A percentile compares a stretch with the other conserved stretches of the same genome.
Conservation (phyloP, 2,113 vertebrate species). For the Motacilla tschutschensis region DNA sequence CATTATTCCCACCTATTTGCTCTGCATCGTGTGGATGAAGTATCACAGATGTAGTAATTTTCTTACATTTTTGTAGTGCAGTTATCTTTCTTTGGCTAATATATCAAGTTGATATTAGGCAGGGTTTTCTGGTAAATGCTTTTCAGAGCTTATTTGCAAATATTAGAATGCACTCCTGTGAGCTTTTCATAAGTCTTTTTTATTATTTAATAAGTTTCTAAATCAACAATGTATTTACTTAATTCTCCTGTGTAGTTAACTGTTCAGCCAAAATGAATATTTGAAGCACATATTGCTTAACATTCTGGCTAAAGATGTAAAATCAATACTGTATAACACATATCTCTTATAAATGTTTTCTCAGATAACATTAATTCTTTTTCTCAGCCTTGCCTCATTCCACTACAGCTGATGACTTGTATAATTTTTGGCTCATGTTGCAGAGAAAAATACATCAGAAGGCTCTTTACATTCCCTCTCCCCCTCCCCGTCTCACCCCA, state of each 20-base stretch:
- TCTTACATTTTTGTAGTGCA: neutral
- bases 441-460: neutral
- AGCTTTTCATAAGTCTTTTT: neutral
- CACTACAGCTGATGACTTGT: constrained; percentile 11
- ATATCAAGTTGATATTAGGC: neutral
- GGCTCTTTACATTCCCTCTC: neutral
- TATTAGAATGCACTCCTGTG: neutral
- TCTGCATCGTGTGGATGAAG: neutral
- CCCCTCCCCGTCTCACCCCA: neutral
- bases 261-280: constrained; percentile 18
- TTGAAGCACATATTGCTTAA: constrained; percentile 1
- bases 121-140: neutral
- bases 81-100: neutral
- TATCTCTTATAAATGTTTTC: neutral
- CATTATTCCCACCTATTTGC: neutral
- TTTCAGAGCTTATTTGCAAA: neutral
- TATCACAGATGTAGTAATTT: neutral
- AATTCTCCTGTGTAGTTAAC: neutral
- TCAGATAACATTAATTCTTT: constrained; percentile 11
- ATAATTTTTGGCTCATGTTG: constrained; percentile 34
- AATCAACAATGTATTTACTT: neutral
- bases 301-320: neutral
- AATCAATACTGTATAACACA: constrained; percentile 2
- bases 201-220: constrained; percentile 9
- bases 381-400: constrained; percentile 20